phyloP scores from a whole-genome alignment of 2,113 vertebrate species.

The Elephas maximus region DNA sequence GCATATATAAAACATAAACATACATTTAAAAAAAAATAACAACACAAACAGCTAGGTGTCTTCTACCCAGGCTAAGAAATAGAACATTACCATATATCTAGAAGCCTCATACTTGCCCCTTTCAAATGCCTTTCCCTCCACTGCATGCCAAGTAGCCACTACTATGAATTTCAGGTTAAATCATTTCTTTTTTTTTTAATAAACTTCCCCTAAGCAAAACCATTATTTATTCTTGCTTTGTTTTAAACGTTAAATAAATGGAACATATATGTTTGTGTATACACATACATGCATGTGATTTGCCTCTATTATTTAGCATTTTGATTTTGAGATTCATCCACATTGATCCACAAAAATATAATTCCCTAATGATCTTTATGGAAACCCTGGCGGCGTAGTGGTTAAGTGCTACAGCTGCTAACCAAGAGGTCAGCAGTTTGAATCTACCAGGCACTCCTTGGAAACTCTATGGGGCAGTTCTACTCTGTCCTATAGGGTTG shows the following conservation, averaged over 20 bases:
- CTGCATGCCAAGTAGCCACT: background rate
- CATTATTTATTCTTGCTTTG: background rate
- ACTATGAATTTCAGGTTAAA: background rate
- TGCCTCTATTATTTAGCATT: background rate
- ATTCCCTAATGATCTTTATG: background rate
- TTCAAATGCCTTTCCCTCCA: background rate
- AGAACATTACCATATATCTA: background rate
- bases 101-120: background rate
- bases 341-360: background rate
- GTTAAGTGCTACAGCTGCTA: too few species aligned
- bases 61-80: background rate
- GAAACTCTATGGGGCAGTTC: too few species aligned
- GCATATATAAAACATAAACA: background rate
- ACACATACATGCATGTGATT: background rate
- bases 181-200: background rate
- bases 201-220: background rate
- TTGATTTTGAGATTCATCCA: background rate
- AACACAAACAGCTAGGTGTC: background rate
- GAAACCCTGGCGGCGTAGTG: too few species aligned
- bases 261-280: background rate
- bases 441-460: too few species aligned
- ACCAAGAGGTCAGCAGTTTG: too few species aligned
- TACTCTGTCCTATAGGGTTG: too few species aligned
- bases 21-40: slow-evolving; percentile 7
- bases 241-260: slow-evolving; percentile 12